Evolutionary conservation across 2,113 vertebrate species (phyloP).

Genomic region (Sander vitreus): DNA sequence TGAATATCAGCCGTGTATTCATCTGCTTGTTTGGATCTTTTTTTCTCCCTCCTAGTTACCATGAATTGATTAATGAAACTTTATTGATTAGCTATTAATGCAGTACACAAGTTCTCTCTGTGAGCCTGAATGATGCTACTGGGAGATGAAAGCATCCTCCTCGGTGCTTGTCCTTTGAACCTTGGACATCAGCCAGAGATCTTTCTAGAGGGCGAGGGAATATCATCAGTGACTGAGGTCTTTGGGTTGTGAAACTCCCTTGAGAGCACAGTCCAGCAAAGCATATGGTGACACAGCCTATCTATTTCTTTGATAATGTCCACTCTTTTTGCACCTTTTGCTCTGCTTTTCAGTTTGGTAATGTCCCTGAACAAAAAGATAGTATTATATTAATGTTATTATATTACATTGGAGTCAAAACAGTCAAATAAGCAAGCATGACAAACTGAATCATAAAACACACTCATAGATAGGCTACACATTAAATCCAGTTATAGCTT

Average conservation of each 20-base stretch:
- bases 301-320: conserved; percentile 45
- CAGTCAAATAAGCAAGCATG: background rate
- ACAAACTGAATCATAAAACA: background rate
- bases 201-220: conserved; percentile 23
- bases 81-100: background rate
- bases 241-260: conserved; percentile 66
- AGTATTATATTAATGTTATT: background rate
- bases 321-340: conserved; percentile 22
- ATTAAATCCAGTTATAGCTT: background rate
- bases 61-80: conserved; percentile 1
- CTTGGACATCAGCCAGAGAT: conserved; percentile 27
- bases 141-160: conserved; percentile 32
- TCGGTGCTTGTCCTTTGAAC: conserved; percentile 24
- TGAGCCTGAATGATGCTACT: conserved; percentile 4
- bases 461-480: background rate
- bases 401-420: background rate
- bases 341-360: background rate
- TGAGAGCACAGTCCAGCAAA: conserved; percentile 64
- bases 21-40: background rate
- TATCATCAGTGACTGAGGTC: conserved; percentile 49
- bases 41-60: background rate
- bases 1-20: background rate
- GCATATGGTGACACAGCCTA: conserved; percentile 52
- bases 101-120: background rate
- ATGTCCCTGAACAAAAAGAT: background rate